Conservation (phyloP, 2,797 vertebrate genomes). For the Brotula barbata region DNA sequence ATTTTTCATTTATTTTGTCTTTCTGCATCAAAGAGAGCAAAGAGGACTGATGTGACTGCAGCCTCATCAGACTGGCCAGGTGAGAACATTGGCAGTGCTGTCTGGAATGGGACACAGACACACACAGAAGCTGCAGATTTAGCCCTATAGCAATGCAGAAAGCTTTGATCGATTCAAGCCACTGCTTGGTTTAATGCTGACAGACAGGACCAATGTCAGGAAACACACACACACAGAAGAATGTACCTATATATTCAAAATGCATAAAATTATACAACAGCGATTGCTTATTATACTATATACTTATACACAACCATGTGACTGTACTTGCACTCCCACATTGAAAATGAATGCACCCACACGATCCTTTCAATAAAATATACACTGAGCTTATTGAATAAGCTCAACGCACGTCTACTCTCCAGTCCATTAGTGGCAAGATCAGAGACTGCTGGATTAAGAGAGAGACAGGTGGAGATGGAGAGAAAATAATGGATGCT, state of each 20-base stretch:
- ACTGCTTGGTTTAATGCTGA: slow-evolving; percentile 22
- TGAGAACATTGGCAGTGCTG: slow-evolving; percentile 30
- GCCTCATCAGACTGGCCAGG: slow-evolving; percentile 29
- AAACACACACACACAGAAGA: slow-evolving; percentile 2
- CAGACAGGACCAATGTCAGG: slow-evolving; percentile 17
- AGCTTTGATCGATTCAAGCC: slow-evolving; percentile 61
- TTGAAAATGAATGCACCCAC: background rate
- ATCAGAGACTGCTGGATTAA: slow-evolving; percentile 40
- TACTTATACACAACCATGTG: no score
- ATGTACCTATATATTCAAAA: slow-evolving; percentile 1
- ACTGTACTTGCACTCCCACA: background rate
- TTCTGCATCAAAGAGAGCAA: slow-evolving; percentile 38
- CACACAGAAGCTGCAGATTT: slow-evolving; percentile 41
- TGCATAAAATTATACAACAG: no score
- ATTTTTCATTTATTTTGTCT: no score
- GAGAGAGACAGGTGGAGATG: slow-evolving; percentile 41
- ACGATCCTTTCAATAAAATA: slow-evolving; percentile 26
- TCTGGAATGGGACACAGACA: slow-evolving; percentile 12
- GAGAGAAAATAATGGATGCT: slow-evolving; percentile 27
- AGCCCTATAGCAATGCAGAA: slow-evolving; percentile 34
- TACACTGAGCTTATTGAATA: slow-evolving; percentile 18
- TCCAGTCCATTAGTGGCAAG: slow-evolving; percentile 44
- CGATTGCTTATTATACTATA: no score
- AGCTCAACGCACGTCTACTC: slow-evolving; percentile 6
- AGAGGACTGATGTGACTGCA: slow-evolving; percentile 23